Evolutionary conservation across 2,113 vertebrate genomes (phyloP).

Genomic region (Apodemus speciosus): DNA sequence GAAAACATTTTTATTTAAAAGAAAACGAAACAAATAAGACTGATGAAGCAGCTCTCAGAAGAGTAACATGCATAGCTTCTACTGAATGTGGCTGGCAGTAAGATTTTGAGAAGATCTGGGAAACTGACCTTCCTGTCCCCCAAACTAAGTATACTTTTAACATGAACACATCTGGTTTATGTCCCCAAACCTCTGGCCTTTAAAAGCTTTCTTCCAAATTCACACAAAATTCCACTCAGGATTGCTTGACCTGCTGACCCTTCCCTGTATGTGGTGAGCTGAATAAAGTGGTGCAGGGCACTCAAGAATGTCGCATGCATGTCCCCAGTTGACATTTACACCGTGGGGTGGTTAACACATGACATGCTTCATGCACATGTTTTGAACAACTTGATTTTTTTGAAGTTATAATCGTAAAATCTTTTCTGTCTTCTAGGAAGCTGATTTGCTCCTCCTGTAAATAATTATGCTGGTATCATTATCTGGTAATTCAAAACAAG

Average conservation of each 20-base stretch:
- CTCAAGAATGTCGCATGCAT: slow-evolving; percentile 81
- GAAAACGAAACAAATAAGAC: not conserved
- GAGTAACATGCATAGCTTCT: slow-evolving; percentile 79
- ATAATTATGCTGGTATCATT: not conserved
- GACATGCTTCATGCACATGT: not conserved
- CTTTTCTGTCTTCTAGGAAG: not conserved
- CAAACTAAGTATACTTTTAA: slow-evolving; percentile 84
- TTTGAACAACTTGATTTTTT: slow-evolving; percentile 34
- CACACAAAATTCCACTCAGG: slow-evolving; percentile 85
- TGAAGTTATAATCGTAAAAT: slow-evolving; percentile 33
- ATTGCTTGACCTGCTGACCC: slow-evolving; percentile 84
- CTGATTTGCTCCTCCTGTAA: slow-evolving; percentile 60
- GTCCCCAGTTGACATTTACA: slow-evolving; percentile 78
- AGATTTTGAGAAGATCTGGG: slow-evolving; percentile 85
- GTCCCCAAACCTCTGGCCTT: slow-evolving; percentile 86
- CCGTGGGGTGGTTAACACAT: slow-evolving; percentile 72
- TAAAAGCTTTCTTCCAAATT: slow-evolving; percentile 86
- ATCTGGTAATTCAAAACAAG: slow-evolving; percentile 54
- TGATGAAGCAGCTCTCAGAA: slow-evolving; percentile 58
- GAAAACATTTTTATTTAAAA: slow-evolving; percentile 63
- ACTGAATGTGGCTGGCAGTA: slow-evolving; percentile 80
- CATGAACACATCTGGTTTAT: slow-evolving; percentile 89
- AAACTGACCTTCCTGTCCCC: slow-evolving; percentile 80
- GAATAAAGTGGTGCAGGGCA: slow-evolving; percentile 83
- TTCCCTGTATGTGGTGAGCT: slow-evolving; percentile 83